These are phyloP conservation scores for Agonum fuliginosum DNA, from an alignment of 2,888 invertebrate genomes.

Conservation along the genomic window DNA sequence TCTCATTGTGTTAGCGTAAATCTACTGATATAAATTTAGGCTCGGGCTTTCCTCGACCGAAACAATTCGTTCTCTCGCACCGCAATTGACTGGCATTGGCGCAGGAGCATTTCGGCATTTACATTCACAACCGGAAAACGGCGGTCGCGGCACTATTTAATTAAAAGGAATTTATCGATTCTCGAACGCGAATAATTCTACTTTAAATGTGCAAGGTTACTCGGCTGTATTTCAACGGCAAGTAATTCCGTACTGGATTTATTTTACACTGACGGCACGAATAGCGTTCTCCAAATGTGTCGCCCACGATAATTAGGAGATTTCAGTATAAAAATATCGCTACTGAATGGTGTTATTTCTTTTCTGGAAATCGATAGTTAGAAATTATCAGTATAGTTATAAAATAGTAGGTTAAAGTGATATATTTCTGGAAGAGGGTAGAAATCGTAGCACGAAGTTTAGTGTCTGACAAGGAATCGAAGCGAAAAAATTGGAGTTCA, in stretches of 20 bases:
- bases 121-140: slow-evolving; percentile 12
- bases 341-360: no score
- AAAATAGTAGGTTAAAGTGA: no score
- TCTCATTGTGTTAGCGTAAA: slow-evolving; percentile 19
- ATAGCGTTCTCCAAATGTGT: background rate
- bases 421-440: no score
- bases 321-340: background rate
- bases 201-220: slow-evolving; percentile 54
- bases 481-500: no score
- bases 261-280: slow-evolving; percentile 5
- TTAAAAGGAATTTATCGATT: slow-evolving; percentile 56
- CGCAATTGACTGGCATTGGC: slow-evolving; percentile 25
- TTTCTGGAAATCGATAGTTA: no score
- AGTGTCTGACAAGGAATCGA: no score
- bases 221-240: slow-evolving; percentile 30
- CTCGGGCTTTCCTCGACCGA: background rate
- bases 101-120: background rate
- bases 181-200: slow-evolving; percentile 49
- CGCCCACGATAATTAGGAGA: background rate
- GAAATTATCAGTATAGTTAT: no score
- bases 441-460: no score
- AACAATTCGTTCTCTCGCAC: slow-evolving; percentile 13
- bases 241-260: slow-evolving; percentile 46
- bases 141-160: slow-evolving; percentile 50
- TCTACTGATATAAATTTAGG: slow-evolving; percentile 20